A percentile compares a stretch with the other conserved stretches of the same genome.
Conservation (phyloP, 1,140 invertebrate species). For the Microplitis mediator region DNA sequence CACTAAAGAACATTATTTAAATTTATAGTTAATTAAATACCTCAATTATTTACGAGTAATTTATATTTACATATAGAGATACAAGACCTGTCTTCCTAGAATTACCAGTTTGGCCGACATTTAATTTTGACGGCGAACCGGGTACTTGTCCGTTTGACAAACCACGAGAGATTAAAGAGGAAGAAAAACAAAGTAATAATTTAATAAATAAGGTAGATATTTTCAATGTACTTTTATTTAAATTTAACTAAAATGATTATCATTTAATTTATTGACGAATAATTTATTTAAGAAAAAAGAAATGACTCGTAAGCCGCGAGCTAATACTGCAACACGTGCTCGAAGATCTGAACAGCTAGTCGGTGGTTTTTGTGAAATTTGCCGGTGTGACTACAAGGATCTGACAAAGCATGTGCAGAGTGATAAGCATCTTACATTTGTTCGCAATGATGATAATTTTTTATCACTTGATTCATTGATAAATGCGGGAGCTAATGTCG, state of each 20-base stretch:
- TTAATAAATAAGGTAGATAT: constrained; percentile 37
- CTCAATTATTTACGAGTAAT: constrained; percentile 20
- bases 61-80: constrained; percentile 45
- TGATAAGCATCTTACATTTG: constrained; percentile 74
- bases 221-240: constrained; percentile 1
- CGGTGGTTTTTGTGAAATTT: constrained; percentile 77
- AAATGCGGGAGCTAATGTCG: constrained; percentile 66
- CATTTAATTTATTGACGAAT: background rate
- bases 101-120: constrained; percentile 57
- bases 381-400: constrained; percentile 72
- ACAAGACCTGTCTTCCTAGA: constrained; percentile 60
- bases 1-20: too few relatives aligned
- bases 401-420: constrained; percentile 71
- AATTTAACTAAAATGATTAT: background rate
- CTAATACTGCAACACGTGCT: constrained; percentile 61
- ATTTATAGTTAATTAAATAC: background rate
- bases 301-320: constrained; percentile 72
- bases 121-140: constrained; percentile 57
- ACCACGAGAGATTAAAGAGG: constrained; percentile 44
- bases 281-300: constrained; percentile 51
- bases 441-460: constrained; percentile 74
- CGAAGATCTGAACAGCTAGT: constrained; percentile 63
- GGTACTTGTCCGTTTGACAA: constrained; percentile 56
- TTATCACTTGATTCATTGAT: constrained; percentile 73
- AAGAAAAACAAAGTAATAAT: constrained; percentile 52